Percentiles rank a stretch among this genome's conserved stretches.
These are phyloP conservation scores for Neogobius melanostomus DNA, from an alignment of 2,113 vertebrate genomes.

Conservation along the genomic window DNA sequence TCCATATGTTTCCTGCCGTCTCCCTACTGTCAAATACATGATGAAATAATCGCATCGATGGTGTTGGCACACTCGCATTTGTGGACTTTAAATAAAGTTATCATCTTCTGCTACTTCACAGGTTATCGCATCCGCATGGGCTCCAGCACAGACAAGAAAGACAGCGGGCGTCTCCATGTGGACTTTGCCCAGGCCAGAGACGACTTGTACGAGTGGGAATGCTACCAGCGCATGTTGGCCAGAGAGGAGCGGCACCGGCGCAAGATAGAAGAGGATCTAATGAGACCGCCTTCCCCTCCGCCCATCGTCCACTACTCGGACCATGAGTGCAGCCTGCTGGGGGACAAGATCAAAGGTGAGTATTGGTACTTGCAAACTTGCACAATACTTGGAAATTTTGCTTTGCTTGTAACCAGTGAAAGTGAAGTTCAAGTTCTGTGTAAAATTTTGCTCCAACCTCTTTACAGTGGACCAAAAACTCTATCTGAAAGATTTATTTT, in stretches of 20 bases:
- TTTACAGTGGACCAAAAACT: too few species aligned
- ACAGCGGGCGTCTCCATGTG: slow-evolving; percentile 90
- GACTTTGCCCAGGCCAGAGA: slow-evolving; percentile 95
- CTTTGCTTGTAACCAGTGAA: neutral
- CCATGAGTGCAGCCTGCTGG: slow-evolving; percentile 90
- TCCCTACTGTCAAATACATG: slow-evolving; percentile 9
- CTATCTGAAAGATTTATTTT: too few species aligned
- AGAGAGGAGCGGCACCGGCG: slow-evolving; percentile 91
- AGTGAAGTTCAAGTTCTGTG: neutral
- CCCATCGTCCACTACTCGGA: slow-evolving; percentile 94
- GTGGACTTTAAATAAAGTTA: neutral
- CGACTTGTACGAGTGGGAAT: slow-evolving; percentile 97
- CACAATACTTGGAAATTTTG: too few species aligned
- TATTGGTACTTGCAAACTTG: too few species aligned
- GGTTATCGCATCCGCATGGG: slow-evolving; percentile 92
- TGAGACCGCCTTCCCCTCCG: slow-evolving; percentile 88
- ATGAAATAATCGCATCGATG: neutral
- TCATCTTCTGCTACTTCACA: slow-evolving; percentile 38
- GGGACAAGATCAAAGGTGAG: slow-evolving; percentile 93
- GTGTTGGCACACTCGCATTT: neutral
- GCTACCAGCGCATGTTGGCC: slow-evolving; percentile 91
- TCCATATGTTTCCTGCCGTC: neutral
- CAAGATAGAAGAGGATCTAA: slow-evolving; percentile 85
- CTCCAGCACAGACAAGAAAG: slow-evolving; percentile 96
- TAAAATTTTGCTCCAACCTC: neutral